Conservation (phyloP, 2,797 vertebrate genomes). For the Bufotes viridis region DNA sequence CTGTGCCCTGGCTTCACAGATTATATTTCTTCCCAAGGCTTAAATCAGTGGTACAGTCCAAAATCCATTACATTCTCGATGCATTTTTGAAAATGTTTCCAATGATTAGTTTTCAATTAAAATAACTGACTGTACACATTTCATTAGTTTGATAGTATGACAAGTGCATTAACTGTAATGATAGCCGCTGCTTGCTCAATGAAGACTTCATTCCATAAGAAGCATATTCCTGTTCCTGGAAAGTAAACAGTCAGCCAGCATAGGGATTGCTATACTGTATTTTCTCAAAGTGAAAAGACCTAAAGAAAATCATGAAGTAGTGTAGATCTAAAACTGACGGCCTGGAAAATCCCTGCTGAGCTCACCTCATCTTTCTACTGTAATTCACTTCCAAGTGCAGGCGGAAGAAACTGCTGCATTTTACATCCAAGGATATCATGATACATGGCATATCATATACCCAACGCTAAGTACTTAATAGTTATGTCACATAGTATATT, state of each 20-base stretch:
- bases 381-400: conserved; percentile 52
- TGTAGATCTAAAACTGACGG: conserved; percentile 51
- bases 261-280: conserved; percentile 31
- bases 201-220: neutral
- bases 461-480: conserved; percentile 40
- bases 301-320: conserved; percentile 48
- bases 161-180: neutral
- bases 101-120: neutral
- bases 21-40: neutral
- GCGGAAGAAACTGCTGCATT: conserved; percentile 28
- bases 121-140: neutral
- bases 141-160: neutral
- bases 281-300: conserved; percentile 39
- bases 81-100: neutral
- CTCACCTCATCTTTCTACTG: conserved; percentile 42
- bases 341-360: conserved; percentile 55
- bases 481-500: conserved; percentile 41
- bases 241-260: conserved; percentile 24
- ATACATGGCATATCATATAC: conserved; percentile 40
- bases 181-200: neutral
- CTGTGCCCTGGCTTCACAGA: neutral
- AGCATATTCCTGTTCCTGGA: neutral
- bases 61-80: neutral
- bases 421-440: conserved; percentile 39
- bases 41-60: neutral